These are phyloP conservation scores for Danio jaintianensis DNA, from an alignment of 2,797 vertebrate species.

Conservation along the genomic window DNA sequence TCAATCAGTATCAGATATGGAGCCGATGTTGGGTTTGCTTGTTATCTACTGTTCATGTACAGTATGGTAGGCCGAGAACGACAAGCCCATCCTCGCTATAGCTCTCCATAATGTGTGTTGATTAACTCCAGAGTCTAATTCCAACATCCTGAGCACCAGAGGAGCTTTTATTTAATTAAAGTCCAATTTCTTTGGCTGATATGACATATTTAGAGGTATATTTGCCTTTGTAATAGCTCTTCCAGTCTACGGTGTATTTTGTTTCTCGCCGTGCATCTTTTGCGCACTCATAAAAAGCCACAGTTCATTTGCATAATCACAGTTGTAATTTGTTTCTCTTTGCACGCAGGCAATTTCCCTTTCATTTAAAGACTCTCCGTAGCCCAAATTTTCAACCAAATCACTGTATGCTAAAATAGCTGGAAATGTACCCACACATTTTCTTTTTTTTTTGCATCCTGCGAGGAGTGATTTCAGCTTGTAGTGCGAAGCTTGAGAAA, in stretches of 20 bases:
- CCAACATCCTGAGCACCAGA: conserved; percentile 36
- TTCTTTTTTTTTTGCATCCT: conserved; percentile 7
- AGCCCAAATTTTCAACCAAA: conserved; percentile 74
- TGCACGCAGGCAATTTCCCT: conserved; percentile 76
- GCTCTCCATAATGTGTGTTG: conserved; percentile 7
- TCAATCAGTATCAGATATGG: conserved; percentile 12
- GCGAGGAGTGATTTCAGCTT: conserved; percentile 33
- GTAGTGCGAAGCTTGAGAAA: conserved; percentile 18
- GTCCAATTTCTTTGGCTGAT: conserved; percentile 31
- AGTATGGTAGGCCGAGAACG: background rate
- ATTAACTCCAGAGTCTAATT: conserved; percentile 39
- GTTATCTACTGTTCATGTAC: background rate
- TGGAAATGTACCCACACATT: conserved; percentile 49
- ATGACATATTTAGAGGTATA: conserved; percentile 38
- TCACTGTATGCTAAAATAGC: conserved; percentile 67
- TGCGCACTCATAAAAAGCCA: conserved; percentile 74
- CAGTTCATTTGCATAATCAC: conserved; percentile 83
- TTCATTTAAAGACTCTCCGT: conserved; percentile 69
- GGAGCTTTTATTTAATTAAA: conserved; percentile 49
- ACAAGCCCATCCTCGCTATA: conserved; percentile 3
- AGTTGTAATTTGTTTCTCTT: conserved; percentile 80
- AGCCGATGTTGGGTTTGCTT: conserved; percentile 5
- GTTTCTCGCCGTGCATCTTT: conserved; percentile 73
- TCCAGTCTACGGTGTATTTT: conserved; percentile 51
- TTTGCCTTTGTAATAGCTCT: conserved; percentile 46